A percentile compares a stretch with the other conserved stretches of the same genome.
These are phyloP conservation scores for Gila robusta DNA, from an alignment of 2,797 vertebrate genomes.

Conservation along the genomic window DNA sequence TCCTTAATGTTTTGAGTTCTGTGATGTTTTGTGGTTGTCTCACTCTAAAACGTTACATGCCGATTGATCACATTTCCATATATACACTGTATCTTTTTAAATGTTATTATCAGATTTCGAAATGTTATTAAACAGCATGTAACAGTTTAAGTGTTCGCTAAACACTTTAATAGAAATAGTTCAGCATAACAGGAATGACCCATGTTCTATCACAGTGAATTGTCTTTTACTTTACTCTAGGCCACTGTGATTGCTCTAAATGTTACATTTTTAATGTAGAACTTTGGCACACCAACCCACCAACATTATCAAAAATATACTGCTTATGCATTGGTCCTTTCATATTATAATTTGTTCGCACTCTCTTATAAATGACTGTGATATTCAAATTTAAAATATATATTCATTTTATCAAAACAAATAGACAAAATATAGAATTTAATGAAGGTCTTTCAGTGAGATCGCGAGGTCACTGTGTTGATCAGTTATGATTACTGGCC, in stretches of 20 bases:
- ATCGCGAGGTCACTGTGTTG: conserved; percentile 54
- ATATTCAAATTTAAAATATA: conserved; percentile 68
- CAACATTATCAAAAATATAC: conserved; percentile 59
- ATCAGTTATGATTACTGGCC: conserved; percentile 53
- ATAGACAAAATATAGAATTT: conserved; percentile 72
- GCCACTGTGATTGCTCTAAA: not conserved
- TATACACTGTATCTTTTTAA: too few relatives aligned
- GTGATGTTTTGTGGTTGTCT: not conserved
- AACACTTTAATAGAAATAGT: not conserved
- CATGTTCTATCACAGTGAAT: not conserved
- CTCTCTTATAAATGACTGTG: conserved; percentile 55
- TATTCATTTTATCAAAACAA: conserved; percentile 71
- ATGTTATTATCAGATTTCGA: too few relatives aligned
- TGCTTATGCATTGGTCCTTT: conserved; percentile 49
- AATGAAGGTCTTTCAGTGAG: conserved; percentile 65
- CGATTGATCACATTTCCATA: not conserved
- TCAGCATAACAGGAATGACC: not conserved
- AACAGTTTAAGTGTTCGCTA: not conserved
- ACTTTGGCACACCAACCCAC: conserved; percentile 25
- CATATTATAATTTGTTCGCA: conserved; percentile 39
- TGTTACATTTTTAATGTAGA: not conserved
- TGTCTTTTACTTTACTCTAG: not conserved
- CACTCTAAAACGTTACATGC: not conserved
- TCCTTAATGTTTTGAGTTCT: not conserved
- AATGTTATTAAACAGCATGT: too few relatives aligned